Percentiles rank a stretch among this genome's conserved stretches.
phyloP scores from a whole-genome alignment of 2,888 invertebrate genomes.

The Lasioglossum lativentre region DNA sequence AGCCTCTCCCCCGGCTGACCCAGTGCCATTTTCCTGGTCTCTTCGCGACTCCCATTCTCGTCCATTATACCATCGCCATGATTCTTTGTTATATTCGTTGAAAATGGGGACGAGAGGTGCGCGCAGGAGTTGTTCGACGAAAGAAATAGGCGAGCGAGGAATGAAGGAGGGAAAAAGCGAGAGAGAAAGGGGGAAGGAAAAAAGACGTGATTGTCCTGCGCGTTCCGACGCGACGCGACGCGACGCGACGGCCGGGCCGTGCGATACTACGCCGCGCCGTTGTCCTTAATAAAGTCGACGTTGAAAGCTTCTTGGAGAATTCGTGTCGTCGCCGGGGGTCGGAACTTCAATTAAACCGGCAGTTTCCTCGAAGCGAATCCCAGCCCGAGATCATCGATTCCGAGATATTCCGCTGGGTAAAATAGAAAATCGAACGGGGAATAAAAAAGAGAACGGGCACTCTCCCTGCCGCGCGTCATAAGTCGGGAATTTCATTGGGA shows the following conservation, averaged over 20 bases:
- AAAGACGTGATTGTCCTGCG: constrained; percentile 57
- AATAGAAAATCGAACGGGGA: constrained; percentile 1
- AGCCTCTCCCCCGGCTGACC: constrained; percentile 65
- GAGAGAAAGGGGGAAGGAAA: neutral
- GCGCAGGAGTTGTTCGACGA: constrained; percentile 13
- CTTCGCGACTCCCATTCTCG: constrained; percentile 52
- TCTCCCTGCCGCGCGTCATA: neutral
- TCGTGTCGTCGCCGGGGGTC: constrained; percentile 21
- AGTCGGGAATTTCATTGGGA: constrained; percentile 31
- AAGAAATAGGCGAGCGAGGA: constrained; percentile 14
- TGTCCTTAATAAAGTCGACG: constrained; percentile 63
- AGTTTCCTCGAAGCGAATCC: constrained; percentile 10
- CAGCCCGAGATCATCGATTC: constrained; percentile 16
- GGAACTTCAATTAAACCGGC: constrained; percentile 45
- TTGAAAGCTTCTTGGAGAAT: constrained; percentile 47
- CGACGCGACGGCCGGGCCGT: constrained; percentile 5
- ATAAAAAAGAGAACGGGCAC: neutral
- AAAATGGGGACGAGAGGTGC: constrained; percentile 23
- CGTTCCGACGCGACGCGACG: constrained; percentile 9
- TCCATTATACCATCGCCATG: constrained; percentile 51
- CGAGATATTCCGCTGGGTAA: constrained; percentile 18
- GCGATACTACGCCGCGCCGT: constrained; percentile 49
- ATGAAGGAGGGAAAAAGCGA: neutral
- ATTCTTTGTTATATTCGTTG: constrained; percentile 63
- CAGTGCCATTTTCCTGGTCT: constrained; percentile 66